Conservation (phyloP, 2,113 vertebrate genomes). For the Cygnus buccinator region DNA sequence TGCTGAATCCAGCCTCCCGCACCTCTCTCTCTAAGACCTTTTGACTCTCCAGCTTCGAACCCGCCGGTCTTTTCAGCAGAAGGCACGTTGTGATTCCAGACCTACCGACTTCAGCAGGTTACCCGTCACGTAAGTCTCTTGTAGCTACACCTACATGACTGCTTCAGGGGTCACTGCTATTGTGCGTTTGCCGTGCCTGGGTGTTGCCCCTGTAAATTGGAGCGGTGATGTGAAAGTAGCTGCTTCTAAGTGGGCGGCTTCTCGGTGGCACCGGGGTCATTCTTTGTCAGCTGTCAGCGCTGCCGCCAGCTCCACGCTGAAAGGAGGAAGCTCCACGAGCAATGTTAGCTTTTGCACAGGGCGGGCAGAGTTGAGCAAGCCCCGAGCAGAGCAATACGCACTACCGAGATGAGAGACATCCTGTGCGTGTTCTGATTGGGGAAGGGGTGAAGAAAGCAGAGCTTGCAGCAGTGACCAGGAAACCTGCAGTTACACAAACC, state of each 20-base stretch:
- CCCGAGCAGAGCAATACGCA: background rate
- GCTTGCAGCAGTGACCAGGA: background rate
- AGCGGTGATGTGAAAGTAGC: background rate
- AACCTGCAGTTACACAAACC: background rate
- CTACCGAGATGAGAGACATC: background rate
- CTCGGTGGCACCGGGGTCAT: background rate
- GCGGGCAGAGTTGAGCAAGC: conserved; percentile 33
- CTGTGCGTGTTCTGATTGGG: background rate
- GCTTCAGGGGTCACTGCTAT: background rate
- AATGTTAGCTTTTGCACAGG: conserved; percentile 28
- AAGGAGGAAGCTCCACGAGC: background rate
- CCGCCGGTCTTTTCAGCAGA: background rate
- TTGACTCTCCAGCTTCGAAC: background rate
- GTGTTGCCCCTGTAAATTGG: background rate
- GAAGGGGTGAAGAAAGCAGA: conserved; percentile 3
- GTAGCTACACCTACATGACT: background rate
- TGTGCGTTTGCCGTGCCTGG: background rate
- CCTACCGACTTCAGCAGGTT: background rate
- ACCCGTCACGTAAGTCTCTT: background rate
- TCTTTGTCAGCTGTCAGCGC: background rate
- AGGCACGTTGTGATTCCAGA: background rate
- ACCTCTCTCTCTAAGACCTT: background rate
- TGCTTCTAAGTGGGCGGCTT: background rate
- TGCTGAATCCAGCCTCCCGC: background rate
- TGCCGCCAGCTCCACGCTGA: conserved; percentile 4